Percentiles rank a stretch among this genome's conserved stretches.
These are phyloP conservation scores for Natrix natrix DNA, from an alignment of 2,797 vertebrate species.

Conservation along the genomic window DNA sequence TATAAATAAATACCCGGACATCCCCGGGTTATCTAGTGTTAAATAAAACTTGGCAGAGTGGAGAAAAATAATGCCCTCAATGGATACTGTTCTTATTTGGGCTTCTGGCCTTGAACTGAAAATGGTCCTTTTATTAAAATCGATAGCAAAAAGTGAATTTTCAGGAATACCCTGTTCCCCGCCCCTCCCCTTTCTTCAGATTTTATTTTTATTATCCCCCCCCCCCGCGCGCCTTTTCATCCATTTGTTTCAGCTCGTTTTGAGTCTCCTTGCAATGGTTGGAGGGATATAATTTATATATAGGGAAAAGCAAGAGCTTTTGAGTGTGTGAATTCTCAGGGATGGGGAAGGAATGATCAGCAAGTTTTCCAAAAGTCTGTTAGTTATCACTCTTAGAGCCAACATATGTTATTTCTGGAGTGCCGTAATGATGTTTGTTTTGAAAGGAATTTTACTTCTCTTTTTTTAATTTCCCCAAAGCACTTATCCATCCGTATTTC, in stretches of 20 bases:
- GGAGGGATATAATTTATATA: not conserved
- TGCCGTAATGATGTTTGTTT: too few species aligned
- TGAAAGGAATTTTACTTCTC: not conserved
- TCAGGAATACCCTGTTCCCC: not conserved
- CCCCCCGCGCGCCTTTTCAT: not conserved
- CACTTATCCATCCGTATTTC: not conserved
- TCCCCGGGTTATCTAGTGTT: too few species aligned
- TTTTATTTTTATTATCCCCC: not conserved
- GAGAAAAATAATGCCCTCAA: not conserved
- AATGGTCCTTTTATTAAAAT: not conserved
- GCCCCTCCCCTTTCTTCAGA: not conserved
- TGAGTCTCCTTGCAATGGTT: not conserved
- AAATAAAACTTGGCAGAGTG: too few species aligned
- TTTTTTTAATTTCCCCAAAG: too few species aligned
- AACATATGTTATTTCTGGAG: not conserved
- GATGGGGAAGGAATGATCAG: not conserved
- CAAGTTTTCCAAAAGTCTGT: not conserved
- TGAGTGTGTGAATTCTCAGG: not conserved
- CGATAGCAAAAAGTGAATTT: conserved; percentile 1
- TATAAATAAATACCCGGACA: too few species aligned
- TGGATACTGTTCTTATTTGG: not conserved
- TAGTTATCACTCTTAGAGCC: not conserved
- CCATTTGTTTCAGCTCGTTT: not conserved
- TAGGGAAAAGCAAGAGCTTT: not conserved
- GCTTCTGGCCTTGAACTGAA: not conserved